phyloP scores from a whole-genome alignment of 2,888 invertebrate species.

The Boloria euphrosyne region DNA sequence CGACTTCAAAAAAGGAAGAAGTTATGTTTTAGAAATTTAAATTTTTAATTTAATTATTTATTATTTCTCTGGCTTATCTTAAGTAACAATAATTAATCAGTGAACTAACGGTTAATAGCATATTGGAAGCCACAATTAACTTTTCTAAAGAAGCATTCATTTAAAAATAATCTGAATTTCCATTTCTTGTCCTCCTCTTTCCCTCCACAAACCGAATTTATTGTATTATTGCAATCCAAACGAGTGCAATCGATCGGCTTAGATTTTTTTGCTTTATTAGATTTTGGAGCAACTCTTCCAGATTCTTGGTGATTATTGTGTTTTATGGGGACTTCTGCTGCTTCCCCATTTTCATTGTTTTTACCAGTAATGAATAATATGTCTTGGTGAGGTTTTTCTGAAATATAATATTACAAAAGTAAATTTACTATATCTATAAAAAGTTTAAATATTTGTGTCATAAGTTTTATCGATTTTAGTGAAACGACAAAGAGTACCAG shows the following conservation, averaged over 20 bases:
- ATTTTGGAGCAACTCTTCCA: neutral
- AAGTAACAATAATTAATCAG: too few relatives aligned
- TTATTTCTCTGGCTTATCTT: too few relatives aligned
- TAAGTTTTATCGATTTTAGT: neutral
- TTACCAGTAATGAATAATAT: constrained; percentile 60
- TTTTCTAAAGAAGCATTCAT: constrained; percentile 68
- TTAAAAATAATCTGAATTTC: constrained; percentile 62
- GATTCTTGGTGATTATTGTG: constrained; percentile 19
- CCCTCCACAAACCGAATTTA: constrained; percentile 58
- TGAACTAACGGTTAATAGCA: constrained; percentile 60
- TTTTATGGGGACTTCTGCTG: constrained; percentile 14
- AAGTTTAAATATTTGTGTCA: too few relatives aligned
- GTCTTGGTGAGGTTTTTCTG: constrained; percentile 53
- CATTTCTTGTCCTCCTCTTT: constrained; percentile 52
- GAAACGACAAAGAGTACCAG: neutral
- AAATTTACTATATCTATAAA: too few relatives aligned
- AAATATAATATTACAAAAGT: too few relatives aligned
- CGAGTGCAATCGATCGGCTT: constrained; percentile 51
- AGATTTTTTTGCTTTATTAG: constrained; percentile 15
- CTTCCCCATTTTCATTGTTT: constrained; percentile 52
- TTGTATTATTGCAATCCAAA: constrained; percentile 56
- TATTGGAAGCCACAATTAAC: constrained; percentile 68
- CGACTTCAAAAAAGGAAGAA: too few relatives aligned
- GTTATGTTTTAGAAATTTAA: too few relatives aligned
- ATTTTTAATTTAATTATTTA: too few relatives aligned